Evolutionary conservation across 2,113 vertebrate species (phyloP), one percentile per base, ranked within the genome.

Genomic region (Nibea albiflora): DNA sequence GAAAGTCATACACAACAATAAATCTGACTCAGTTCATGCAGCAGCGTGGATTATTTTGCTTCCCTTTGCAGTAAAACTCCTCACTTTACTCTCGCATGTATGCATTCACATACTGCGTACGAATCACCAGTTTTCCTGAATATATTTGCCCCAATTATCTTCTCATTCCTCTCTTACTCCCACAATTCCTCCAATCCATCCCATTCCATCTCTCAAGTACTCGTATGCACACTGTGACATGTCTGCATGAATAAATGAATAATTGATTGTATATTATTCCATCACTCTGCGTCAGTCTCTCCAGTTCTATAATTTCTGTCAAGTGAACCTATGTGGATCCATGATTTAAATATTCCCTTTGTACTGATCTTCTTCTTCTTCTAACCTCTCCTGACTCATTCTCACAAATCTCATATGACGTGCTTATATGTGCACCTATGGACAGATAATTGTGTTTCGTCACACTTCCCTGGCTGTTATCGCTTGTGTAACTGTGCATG

Each of bases 401-500:
- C 49, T 26, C 39, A 22, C 0, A 0, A 47, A 31, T 53, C 31
- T 73, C 44, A 35, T 50, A 28, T 56, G 73, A 60, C 39, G 56
- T 14, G 64, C 20, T 58, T 69, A 47, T 57, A 50, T 56, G 22
- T 66, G 76, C 65, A 46, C 68, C 61, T 42, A 15, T 39, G 65
- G 78, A 75, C 31, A 64, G 44, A 78, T 81, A 65, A 84, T 68
- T 22, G 54, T 46, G 47, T 80, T 62, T 67, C 2, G 20, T 68
- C 69, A 66, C 0, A 8, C 83, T 44, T 28, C 39, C n/a, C 4
- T 15, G 22, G 58, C 60, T 35, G 5, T 50, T 44, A 9, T 50
- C 39, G 31, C 47, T 11, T 64, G 62, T 58, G 42, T 61, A 85
- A 65, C 75, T 85, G 75, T 88, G 79, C 67, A 54, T 86, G 80